Percentiles rank a stretch among this genome's conserved stretches.
Evolutionary conservation across 2,797 vertebrate species (phyloP).

Genomic region (Aselliscus stoliczkanus): DNA sequence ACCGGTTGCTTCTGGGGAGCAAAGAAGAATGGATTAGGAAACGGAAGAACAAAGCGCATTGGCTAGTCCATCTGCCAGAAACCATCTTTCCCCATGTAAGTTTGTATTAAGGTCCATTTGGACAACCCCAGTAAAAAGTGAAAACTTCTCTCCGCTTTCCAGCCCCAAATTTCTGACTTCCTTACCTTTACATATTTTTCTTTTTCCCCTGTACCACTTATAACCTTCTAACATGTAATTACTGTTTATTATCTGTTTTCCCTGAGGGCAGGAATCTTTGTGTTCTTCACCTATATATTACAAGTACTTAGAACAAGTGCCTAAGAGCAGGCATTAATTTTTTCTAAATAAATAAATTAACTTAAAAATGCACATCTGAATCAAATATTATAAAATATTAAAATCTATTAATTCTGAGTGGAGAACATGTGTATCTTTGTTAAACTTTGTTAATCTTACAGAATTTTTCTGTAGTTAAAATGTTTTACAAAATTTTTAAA

Average conservation of each 20-base stretch:
- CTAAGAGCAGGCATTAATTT: background rate
- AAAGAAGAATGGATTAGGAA: background rate
- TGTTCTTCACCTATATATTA: background rate
- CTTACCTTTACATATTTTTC: background rate
- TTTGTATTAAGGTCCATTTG: background rate
- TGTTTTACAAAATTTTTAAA: background rate
- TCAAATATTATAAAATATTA: conserved; percentile 17
- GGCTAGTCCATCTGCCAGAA: background rate
- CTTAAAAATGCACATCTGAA: background rate
- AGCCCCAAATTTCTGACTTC: background rate
- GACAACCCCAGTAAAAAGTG: background rate
- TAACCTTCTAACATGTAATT: background rate
- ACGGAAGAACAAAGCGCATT: background rate
- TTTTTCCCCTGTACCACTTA: background rate
- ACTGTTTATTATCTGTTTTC: background rate
- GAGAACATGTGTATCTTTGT: background rate
- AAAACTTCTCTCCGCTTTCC: background rate
- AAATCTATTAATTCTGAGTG: background rate
- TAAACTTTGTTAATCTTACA: no score
- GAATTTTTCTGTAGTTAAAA: background rate
- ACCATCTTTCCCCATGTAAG: background rate
- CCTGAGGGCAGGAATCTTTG: background rate
- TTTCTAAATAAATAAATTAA: background rate
- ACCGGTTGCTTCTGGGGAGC: background rate
- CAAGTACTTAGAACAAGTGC: background rate